phyloP scores from a whole-genome alignment of 2,113 vertebrate genomes.

The Ictidomys tridecemlineatus region DNA sequence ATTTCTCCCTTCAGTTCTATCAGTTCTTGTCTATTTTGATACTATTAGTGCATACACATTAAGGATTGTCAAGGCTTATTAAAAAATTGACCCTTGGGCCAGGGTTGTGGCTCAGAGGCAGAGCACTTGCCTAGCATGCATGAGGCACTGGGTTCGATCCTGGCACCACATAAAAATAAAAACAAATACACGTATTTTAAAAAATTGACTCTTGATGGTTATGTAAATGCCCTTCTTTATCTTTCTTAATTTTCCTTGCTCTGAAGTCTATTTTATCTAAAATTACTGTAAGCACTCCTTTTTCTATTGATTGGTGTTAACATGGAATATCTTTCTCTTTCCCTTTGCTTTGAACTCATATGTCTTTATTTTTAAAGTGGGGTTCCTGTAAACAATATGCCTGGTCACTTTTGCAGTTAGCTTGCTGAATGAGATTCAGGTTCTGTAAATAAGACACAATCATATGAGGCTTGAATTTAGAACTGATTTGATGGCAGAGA shows the following conservation, averaged over 20 bases:
- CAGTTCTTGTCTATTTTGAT: neutral
- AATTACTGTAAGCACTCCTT: neutral
- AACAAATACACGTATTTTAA: neutral
- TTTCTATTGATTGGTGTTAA: neutral
- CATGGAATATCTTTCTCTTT: neutral
- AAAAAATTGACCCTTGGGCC: neutral
- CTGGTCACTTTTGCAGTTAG: neutral
- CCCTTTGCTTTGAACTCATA: neutral
- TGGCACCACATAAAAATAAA: too few species aligned
- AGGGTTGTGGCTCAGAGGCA: too few species aligned
- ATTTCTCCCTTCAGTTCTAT: neutral
- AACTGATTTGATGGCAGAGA: neutral
- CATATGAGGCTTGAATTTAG: neutral
- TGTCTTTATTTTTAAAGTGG: neutral
- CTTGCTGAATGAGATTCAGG: neutral
- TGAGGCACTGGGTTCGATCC: too few species aligned
- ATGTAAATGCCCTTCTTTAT: neutral
- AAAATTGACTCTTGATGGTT: neutral
- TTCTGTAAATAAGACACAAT: neutral
- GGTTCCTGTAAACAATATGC: neutral
- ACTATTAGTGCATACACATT: neutral
- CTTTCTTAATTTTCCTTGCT: neutral
- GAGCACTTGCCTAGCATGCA: too few species aligned
- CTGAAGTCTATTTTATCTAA: neutral
- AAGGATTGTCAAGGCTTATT: neutral